Percentiles rank a stretch among this genome's conserved stretches.
These are phyloP conservation scores for Ctenodactylus gundi DNA, from an alignment of 2,113 vertebrate species.

Conservation along the genomic window DNA sequence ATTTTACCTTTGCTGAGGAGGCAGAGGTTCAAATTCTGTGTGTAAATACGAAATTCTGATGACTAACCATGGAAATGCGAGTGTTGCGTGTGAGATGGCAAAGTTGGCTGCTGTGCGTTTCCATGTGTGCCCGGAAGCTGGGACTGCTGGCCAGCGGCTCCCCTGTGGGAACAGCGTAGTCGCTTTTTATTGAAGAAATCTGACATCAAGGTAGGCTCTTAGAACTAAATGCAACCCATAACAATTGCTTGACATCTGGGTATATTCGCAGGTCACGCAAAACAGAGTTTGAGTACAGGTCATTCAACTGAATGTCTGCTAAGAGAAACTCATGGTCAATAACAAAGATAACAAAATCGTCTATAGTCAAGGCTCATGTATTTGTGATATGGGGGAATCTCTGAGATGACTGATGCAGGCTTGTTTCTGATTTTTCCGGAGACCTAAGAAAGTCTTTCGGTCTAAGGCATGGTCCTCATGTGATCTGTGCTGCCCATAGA, in stretches of 20 bases:
- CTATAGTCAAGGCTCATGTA: not conserved
- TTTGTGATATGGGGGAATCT: not conserved
- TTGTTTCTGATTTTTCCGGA: not conserved
- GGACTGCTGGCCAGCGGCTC: not conserved
- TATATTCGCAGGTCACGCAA: too few species aligned
- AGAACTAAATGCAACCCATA: not conserved
- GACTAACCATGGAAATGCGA: too few species aligned
- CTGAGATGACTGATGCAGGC: not conserved
- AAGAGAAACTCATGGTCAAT: not conserved
- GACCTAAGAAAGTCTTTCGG: not conserved
- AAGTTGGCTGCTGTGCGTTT: too few species aligned
- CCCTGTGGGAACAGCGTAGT: not conserved
- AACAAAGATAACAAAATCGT: not conserved
- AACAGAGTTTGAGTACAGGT: too few species aligned
- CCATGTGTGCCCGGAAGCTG: not conserved
- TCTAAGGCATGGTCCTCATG: not conserved
- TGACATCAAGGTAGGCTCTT: not conserved
- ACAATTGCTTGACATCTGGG: not conserved
- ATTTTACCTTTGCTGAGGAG: conserved; percentile 56
- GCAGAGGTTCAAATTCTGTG: conserved; percentile 25
- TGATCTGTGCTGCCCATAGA: not conserved
- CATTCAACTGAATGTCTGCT: not conserved
- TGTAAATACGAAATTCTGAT: conserved; percentile 32
- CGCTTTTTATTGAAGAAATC: conserved; percentile 30
- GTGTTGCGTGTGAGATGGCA: too few species aligned